Evolutionary conservation across 2,888 invertebrate species (phyloP).

Genomic region (Mimas tiliae): DNA sequence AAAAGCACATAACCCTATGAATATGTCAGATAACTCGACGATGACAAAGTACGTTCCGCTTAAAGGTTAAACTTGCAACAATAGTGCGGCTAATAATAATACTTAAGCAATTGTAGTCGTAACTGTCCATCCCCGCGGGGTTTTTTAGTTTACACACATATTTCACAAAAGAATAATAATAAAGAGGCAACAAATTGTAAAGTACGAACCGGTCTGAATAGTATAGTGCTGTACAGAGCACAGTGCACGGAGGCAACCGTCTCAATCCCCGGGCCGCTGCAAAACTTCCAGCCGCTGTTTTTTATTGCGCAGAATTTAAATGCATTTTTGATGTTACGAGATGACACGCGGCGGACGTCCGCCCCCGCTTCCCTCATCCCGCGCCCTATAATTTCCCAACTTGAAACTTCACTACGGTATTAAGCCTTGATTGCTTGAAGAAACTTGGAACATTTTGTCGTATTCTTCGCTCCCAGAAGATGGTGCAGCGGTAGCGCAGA

Average conservation of each 20-base stretch:
- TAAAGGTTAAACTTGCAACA: background rate
- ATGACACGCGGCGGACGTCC: conserved; percentile 84
- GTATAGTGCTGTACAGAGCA: conserved; percentile 66
- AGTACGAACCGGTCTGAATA: conserved; percentile 59
- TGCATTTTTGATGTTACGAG: conserved; percentile 86
- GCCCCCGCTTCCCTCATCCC: conserved; percentile 61
- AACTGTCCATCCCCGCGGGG: conserved; percentile 51
- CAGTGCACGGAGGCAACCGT: conserved; percentile 57
- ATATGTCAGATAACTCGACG: too few relatives aligned
- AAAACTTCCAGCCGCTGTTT: conserved; percentile 82
- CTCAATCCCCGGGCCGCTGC: conserved; percentile 76
- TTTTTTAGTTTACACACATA: conserved; percentile 36
- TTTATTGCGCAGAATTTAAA: conserved; percentile 85
- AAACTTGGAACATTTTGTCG: conserved; percentile 84
- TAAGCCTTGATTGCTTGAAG: conserved; percentile 85
- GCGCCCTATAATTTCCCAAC: conserved; percentile 83
- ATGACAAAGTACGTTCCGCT: background rate
- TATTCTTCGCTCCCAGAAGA: conserved; percentile 83
- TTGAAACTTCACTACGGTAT: conserved; percentile 84
- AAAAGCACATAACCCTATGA: too few relatives aligned
- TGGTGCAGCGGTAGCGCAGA: conserved; percentile 75
- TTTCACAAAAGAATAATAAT: conserved; percentile 52
- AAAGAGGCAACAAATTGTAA: conserved; percentile 56
- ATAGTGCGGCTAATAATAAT: background rate
- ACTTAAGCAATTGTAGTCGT: conserved; percentile 60